Evolutionary conservation across 2,888 invertebrate genomes (phyloP), one percentile per base, ranked within the genome.

Genomic region (Agriopis aurantiaria): DNA sequence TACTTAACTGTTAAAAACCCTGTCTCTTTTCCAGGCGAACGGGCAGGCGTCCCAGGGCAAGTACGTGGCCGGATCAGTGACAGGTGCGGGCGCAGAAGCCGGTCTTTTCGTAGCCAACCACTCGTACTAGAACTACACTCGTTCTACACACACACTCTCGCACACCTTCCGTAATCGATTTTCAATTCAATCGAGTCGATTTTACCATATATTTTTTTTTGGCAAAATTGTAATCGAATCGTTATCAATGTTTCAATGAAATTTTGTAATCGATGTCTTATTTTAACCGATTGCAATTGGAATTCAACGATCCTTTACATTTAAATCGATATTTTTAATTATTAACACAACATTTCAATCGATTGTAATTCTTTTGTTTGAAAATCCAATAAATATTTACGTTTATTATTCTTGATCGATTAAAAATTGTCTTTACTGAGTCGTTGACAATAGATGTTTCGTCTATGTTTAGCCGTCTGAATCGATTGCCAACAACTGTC

Each of bases 61-160:
- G 94, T 99, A 99, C 93, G 95, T 95, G 78, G 96, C 97, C 53
- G 99, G 99, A 85, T 98, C 97, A 75, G 97, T 97, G 40, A 95
- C 95, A 85, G 98, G 99, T 86, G 96, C 96, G 87, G 99, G 98
- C 79, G 99, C 97, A 64, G 97, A 96, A 4, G 96, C 97, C 81
- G 97, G 97, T 75, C 96, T 99, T 80, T 99, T 99, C 94, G 97
- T 99, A 80, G 98, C 98, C 84, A 98, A 99, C 94, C 99, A 99
- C 92, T 97, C 98, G 80, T 99, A 99, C 93, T 99, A 98, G 96
- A 33, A 86, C 75, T 75, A 85, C 75, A 75, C 69, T 75, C 64
- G 70, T 67, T 55, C 4, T 11, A 64, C 53, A 56, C 62, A 76
- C 55, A 64, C 56, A 68, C 40, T 53, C 60, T 63, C 71, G 75